These are phyloP conservation scores for Zeus faber DNA, from an alignment of 2,113 vertebrate genomes.

Conservation along the genomic window DNA sequence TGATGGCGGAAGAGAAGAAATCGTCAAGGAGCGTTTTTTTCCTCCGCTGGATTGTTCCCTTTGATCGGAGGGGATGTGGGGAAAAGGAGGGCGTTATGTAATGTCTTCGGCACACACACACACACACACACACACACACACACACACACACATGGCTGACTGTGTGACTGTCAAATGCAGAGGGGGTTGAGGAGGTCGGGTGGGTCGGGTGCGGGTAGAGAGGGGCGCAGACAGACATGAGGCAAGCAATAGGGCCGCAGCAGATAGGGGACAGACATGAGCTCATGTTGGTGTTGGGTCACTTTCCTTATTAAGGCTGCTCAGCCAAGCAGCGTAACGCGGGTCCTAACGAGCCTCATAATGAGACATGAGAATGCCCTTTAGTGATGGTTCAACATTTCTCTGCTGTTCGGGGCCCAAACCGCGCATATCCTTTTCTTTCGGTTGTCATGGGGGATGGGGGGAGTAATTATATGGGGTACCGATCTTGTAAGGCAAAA, in stretches of 20 bases:
- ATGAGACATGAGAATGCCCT: slow-evolving; percentile 59
- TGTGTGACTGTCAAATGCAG: slow-evolving; percentile 77
- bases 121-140: too few relatives aligned
- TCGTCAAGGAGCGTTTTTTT: slow-evolving; percentile 58
- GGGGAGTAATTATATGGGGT: slow-evolving; percentile 28
- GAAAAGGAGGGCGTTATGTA: slow-evolving; percentile 75
- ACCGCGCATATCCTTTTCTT: slow-evolving; percentile 21
- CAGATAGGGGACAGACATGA: slow-evolving; percentile 42
- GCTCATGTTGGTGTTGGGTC: slow-evolving; percentile 56
- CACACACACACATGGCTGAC: slow-evolving; percentile 79
- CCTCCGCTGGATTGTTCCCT: slow-evolving; percentile 67
- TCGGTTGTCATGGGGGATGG: too few relatives aligned
- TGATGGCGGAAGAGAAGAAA: slow-evolving; percentile 47
- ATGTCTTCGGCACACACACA: slow-evolving; percentile 73
- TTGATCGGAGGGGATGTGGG: slow-evolving; percentile 67
- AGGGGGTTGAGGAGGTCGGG: slow-evolving; percentile 37
- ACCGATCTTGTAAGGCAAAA: slow-evolving; percentile 14
- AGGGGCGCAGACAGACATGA: slow-evolving; percentile 31
- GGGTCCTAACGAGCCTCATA: slow-evolving; percentile 55
- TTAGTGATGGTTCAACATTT: slow-evolving; percentile 53
- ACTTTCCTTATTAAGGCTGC: slow-evolving; percentile 66
- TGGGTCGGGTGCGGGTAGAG: not conserved
- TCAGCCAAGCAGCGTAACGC: slow-evolving; percentile 53
- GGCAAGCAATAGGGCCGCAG: slow-evolving; percentile 37
- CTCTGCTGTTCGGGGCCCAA: slow-evolving; percentile 45